These are phyloP conservation scores for Syrrhaptes paradoxus DNA, from an alignment of 2,113 vertebrate species.

Conservation along the genomic window DNA sequence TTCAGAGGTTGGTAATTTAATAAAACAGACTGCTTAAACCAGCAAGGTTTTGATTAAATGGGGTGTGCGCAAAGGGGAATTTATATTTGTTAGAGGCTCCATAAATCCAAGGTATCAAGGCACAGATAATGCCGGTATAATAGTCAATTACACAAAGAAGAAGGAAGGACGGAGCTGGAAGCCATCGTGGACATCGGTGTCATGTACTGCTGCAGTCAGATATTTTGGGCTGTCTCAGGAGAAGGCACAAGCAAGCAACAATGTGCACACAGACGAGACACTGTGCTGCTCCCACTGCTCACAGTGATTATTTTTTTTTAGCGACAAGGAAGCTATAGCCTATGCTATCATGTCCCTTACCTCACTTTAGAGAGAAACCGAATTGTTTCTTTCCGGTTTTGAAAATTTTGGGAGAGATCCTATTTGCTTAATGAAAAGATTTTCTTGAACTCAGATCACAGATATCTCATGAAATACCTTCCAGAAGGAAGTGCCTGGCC, in stretches of 20 bases:
- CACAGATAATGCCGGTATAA: background rate
- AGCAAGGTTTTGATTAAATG: conserved; percentile 71
- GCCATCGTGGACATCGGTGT: background rate
- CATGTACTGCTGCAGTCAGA: background rate
- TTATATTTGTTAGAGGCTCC: conserved; percentile 50
- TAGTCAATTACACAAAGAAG: background rate
- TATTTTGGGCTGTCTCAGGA: background rate
- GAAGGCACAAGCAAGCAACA: fast-evolving
- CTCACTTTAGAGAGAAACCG: background rate
- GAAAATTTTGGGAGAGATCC: background rate
- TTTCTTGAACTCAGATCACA: background rate
- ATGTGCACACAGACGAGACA: background rate
- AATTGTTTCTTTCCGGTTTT: background rate
- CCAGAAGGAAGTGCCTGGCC: background rate
- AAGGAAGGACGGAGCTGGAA: background rate
- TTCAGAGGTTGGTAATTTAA: conserved; percentile 72
- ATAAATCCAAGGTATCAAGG: conserved; percentile 31
- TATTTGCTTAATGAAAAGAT: background rate
- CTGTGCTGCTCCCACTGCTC: background rate
- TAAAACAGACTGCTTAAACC: conserved; percentile 69
- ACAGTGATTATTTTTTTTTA: background rate
- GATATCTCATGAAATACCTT: background rate
- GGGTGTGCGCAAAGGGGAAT: conserved; percentile 45
- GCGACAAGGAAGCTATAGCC: background rate
- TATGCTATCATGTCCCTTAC: no score